Conservation (phyloP, 2,888 invertebrate species). For the Lithophane ornitopus region DNA sequence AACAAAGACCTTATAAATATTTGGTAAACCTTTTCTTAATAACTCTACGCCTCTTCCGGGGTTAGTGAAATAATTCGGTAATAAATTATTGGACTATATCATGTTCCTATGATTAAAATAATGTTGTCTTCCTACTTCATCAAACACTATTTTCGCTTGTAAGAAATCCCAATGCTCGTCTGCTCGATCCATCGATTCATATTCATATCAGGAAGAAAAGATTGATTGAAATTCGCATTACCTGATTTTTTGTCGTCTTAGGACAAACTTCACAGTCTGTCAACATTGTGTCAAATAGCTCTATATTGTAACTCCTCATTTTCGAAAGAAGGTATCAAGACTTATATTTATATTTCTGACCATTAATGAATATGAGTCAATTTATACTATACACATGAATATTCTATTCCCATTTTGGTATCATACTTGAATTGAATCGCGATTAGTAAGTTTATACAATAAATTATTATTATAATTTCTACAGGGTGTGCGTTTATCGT, state of each 20-base stretch:
- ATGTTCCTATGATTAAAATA: background rate
- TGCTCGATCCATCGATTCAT: no score
- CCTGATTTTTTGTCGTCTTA: background rate
- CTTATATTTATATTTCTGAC: background rate
- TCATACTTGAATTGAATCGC: background rate
- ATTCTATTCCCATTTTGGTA: background rate
- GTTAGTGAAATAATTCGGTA: background rate
- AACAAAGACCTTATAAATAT: constrained; percentile 12
- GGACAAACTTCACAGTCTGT: background rate
- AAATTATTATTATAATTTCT: background rate
- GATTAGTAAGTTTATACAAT: background rate
- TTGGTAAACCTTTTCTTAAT: background rate
- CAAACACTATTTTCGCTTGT: no score
- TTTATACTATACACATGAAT: background rate
- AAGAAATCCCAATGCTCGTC: no score
- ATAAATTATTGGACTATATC: background rate
- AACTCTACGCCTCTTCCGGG: background rate
- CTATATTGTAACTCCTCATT: background rate
- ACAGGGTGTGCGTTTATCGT: no score
- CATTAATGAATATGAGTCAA: constrained; percentile 11
- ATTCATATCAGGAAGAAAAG: background rate
- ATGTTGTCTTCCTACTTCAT: no score
- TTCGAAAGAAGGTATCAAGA: background rate
- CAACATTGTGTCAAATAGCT: background rate
- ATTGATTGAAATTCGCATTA: background rate